phyloP scores from a whole-genome alignment of 2,113 vertebrate genomes.

The Spermophilus dauricus region DNA sequence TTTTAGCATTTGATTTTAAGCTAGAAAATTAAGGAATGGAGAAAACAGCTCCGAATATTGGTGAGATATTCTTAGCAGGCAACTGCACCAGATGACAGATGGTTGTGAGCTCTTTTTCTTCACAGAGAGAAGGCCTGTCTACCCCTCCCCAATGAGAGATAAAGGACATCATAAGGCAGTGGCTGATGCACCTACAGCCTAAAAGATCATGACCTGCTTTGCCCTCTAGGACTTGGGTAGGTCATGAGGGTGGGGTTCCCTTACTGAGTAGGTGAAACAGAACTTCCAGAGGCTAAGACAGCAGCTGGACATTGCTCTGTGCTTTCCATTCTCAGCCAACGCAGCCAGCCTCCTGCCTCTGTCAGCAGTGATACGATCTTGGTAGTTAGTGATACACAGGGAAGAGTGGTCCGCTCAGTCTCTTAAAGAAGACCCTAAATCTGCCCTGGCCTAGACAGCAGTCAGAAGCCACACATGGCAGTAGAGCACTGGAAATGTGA shows the following conservation, averaged over 20 bases:
- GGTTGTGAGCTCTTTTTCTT: not conserved
- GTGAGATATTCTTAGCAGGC: conserved; percentile 23
- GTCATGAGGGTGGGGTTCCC: not conserved
- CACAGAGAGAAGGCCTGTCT: not conserved
- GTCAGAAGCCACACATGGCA: not conserved
- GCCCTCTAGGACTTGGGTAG: not conserved
- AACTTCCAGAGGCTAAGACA: not conserved
- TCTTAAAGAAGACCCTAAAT: not conserved
- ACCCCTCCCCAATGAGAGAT: not conserved
- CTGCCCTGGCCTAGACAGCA: not conserved
- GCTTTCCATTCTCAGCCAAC: not conserved
- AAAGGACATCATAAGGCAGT: not conserved
- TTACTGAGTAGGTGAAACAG: not conserved
- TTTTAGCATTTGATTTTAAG: conserved; percentile 5
- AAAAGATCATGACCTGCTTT: not conserved
- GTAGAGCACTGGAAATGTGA: not conserved
- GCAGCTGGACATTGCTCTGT: not conserved
- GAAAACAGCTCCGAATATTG: not conserved
- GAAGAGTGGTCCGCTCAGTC: not conserved
- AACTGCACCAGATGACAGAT: not conserved
- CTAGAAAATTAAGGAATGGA: not conserved
- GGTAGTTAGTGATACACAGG: not conserved
- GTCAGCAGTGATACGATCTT: not conserved
- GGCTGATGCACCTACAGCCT: not conserved
- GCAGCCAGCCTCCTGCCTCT: not conserved